phyloP scores from a whole-genome alignment of 2,797 vertebrate species.

The Setipinna tenuifilis region DNA sequence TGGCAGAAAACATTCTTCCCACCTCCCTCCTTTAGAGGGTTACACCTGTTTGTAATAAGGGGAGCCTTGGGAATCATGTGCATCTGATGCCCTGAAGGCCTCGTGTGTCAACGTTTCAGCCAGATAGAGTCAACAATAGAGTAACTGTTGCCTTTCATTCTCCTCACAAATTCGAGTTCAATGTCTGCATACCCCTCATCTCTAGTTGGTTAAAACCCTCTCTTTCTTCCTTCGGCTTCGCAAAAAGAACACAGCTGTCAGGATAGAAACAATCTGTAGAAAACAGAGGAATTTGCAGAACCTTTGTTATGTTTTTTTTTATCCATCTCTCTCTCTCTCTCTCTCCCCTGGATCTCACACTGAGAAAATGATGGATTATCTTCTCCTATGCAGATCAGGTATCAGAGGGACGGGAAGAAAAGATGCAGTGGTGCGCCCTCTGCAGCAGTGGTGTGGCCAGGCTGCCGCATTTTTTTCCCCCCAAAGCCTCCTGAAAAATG shows the following conservation, averaged over 20 bases:
- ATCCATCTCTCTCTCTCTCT: too few species aligned
- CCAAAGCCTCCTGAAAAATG: constrained; percentile 1
- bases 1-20: too few species aligned
- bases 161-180: not conserved
- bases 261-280: not conserved
- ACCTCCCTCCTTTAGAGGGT: not conserved
- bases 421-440: constrained; percentile 39
- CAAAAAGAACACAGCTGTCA: not conserved
- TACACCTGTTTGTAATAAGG: constrained; percentile 7
- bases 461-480: constrained; percentile 4
- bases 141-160: not conserved
- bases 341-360: not conserved
- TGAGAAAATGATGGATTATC: constrained; percentile 26
- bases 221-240: not conserved
- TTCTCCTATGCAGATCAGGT: not conserved
- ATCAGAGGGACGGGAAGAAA: constrained; percentile 11
- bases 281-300: not conserved
- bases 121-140: not conserved
- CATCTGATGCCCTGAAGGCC: not conserved
- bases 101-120: not conserved
- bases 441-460: constrained; percentile 18
- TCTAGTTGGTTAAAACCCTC: not conserved
- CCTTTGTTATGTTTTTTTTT: not conserved
- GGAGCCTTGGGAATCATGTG: not conserved
- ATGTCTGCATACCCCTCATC: not conserved